Evolutionary conservation across 2,797 vertebrate genomes (phyloP), one percentile per base, ranked within the genome.

Genomic region (Trichosurus vulpecula): DNA sequence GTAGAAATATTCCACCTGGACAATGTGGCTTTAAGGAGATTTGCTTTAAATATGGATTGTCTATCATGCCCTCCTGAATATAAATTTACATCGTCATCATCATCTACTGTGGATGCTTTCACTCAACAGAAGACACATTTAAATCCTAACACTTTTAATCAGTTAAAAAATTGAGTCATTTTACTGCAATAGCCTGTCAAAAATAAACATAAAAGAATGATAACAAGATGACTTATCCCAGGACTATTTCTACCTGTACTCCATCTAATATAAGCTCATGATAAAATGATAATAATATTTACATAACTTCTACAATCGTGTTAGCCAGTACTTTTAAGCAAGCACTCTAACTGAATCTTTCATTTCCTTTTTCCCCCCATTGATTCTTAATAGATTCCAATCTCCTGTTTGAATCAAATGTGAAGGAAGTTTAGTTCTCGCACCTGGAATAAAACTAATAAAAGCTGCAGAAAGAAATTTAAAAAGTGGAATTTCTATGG

Each of bases 291-390:
- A 81, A 61, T 61, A 35, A 61, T 61, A 61, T 61, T 61, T 35
- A 61, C 10, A 6, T 61, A 35, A 35, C 58, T 35, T 61, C 31
- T 61, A 47, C 41, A 81, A 41, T 74, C 41, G 74, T 74, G n/a
- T 41, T 74, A 19, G 8, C 19, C 16, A 74, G 19, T 41, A 22
- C n/a, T 41, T 74, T 74, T 41, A 74, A 41, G n/a, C 66, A 74
- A 74, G n/a, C 91, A 90, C 2, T 92, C 51, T 93, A 95, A 96
- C 92, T 92, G 27, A 74, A 52, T 58, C 55, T 74, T 90, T 6
- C 8, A 47, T 54, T 93, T 81, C 35, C 13, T 57, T 19, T 19
- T 87, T 54, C 35, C 14, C 14, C 19, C 14, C 9, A 54, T 54
- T 94, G 10, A 93, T 52, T 51, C 29, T 92, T 53, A 57, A 92